These are phyloP conservation scores for Pangasianodon gigas DNA, from an alignment of 2,113 vertebrate genomes.

Conservation along the genomic window DNA sequence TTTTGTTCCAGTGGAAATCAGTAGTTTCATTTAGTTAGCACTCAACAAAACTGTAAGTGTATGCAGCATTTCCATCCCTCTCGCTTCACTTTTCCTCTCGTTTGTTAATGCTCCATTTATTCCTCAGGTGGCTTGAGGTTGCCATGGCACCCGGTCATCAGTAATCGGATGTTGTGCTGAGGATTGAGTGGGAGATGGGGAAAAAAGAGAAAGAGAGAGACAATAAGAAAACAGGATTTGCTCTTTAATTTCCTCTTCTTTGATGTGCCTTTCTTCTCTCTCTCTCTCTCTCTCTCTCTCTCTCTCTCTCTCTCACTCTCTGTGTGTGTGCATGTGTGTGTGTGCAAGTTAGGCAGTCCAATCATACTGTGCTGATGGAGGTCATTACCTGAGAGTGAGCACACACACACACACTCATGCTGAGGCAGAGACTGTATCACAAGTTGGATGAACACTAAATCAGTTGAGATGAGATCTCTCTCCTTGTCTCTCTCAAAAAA, in stretches of 20 bases:
- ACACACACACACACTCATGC: not conserved
- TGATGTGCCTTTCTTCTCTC: not conserved
- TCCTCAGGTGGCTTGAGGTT: constrained; percentile 29
- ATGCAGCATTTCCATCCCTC: not conserved
- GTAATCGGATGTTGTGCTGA: constrained; percentile 34
- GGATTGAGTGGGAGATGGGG: constrained; percentile 6
- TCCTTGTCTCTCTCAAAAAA: not conserved
- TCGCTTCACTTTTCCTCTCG: not conserved
- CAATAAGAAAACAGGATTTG: constrained; percentile 9
- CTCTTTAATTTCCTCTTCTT: constrained; percentile 39
- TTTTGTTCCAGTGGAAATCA: not conserved
- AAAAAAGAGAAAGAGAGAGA: constrained; percentile 7
- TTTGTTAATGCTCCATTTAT: constrained; percentile 29
- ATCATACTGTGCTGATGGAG: constrained; percentile 8
- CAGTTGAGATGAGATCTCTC: not conserved
- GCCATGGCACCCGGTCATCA: constrained; percentile 26
- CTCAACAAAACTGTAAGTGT: not conserved
- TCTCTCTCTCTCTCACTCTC: not conserved
- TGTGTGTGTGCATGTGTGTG: not conserved
- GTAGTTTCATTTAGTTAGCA: not conserved
- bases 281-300: not conserved
- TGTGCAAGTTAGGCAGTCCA: not conserved
- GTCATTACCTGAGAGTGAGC: not conserved
- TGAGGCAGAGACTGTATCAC: not conserved
- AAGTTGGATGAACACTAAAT: not conserved